Base-by-base conservation (phyloP, 2,888 invertebrate genomes). In the Thysanoteuthis rhombus region DNA sequence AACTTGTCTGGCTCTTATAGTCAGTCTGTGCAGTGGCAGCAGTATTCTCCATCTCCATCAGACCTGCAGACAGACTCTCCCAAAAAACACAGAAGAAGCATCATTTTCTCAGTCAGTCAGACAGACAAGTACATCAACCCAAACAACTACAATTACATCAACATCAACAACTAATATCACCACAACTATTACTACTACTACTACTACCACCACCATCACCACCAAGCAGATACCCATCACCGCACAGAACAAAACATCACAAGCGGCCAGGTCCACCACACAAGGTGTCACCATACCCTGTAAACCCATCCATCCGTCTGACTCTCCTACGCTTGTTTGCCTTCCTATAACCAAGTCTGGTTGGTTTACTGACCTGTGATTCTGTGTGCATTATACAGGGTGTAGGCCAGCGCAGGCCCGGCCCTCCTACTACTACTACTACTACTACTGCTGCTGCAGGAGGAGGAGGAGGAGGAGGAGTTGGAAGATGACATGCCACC, bases 351-450 rank as follows among this genome's bases (percentile, higher is more conserved):
- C 92, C 92, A 92, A 92, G 40, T 92, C 92, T 92, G 92, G 92
- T 92, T 92, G 45, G 92, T 93, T 90, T 42, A 93, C 90, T 89
- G 89, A 89, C 89, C 89, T 58, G 45, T 93, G 93, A 93, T 93
- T 89, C 89, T 93, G 47, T 93, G 90, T 90, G 89, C 90, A 90
- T 90, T 93, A 93, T 90, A 90, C 93, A 89, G 90, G 93, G 93
- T 92, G 92, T 92, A 92, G 92, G 92, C 58, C 42, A 89, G 93
- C 45, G 89, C 42, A 90, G 89, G 45, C 89, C 89, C 92, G 92
- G 92, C 92, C 92, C 92, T 90, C 90, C 90, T 90, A 40, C 90
- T 90, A 90, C 90, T 92, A 92, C 92, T 92, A 92, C 42, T 92
- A 42, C 45, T 92, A 10, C 91, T 92, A 45, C 91, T 42, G 92